phyloP scores from a whole-genome alignment of 2,797 vertebrate species.

The Mormyrops boulengeri region DNA sequence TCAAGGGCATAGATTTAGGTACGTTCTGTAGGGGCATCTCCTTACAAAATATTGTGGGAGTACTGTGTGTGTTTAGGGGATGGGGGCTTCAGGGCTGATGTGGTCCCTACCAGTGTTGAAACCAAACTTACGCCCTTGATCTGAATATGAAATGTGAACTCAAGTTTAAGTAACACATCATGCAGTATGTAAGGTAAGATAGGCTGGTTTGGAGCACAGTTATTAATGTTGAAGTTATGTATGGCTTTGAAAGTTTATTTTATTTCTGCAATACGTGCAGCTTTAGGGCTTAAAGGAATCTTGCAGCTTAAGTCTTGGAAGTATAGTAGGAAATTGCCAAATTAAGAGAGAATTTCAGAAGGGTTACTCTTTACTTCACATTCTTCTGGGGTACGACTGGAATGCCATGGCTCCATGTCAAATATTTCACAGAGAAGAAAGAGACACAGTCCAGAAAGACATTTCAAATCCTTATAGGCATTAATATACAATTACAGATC shows the following conservation, averaged over 20 bases:
- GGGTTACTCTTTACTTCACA: background rate
- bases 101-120: background rate
- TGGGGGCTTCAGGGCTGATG: background rate
- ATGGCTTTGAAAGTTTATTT: slow-evolving; percentile 20
- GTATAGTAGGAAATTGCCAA: background rate
- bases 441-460: slow-evolving; percentile 14
- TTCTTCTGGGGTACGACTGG: slow-evolving; percentile 16
- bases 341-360: background rate
- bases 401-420: slow-evolving; percentile 20
- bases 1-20: slow-evolving; percentile 34
- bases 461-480: background rate
- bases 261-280: background rate
- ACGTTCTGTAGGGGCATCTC: background rate
- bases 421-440: slow-evolving; percentile 24
- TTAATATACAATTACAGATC: background rate
- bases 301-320: background rate
- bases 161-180: slow-evolving; percentile 44
- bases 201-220: slow-evolving; percentile 43
- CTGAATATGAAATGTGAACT: slow-evolving; percentile 34
- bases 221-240: slow-evolving; percentile 55
- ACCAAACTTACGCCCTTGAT: background rate
- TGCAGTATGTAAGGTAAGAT: slow-evolving; percentile 37
- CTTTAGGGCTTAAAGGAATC: background rate
- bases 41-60: background rate
- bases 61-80: background rate